Evolutionary conservation across 2,888 invertebrate genomes (phyloP), one percentile per base, ranked within the genome.

Genomic region (Ptychoptera contaminata): DNA sequence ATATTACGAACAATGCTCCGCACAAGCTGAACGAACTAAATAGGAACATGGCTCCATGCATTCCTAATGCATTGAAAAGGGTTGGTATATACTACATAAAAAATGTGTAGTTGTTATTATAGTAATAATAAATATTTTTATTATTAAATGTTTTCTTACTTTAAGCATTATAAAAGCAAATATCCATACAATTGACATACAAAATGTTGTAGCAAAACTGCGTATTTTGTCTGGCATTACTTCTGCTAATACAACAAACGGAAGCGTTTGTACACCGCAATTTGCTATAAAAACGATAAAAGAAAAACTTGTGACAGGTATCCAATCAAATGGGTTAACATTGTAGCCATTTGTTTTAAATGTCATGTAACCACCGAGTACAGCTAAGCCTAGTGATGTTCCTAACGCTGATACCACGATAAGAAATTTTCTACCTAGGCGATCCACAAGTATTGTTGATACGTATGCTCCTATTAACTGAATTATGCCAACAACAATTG

Each of bases 401-500:
- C 47, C 46, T n/a, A 48, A 29, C 1, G 47, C 29, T 9, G 50
- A 48, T 31, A 39, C 14, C 2, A 45, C 43, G 2, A 48, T 30
- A 6, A 47, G 39, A 35, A 62, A 46, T 48, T 61, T 65, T 10
- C 65, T 53, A 0, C 65, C 65, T 2, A 58, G 53, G 2, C 58
- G 51, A 44, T 65, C 65, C 16, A 65, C 65, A 16, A 65, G 37
- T 34, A 60, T 9, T 1, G 62, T 59, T 8, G 65, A 58, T 12
- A 53, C 47, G 45, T 62, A 60, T 0, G 62, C 53, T 3, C 66
- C 65, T 9, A 62, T 2, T 11, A 61, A 35, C 47, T 66, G 66
- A 15, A 66, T 62, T 1, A 49, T 16, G 2, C 61, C 66, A 31
- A 65, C 62, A 6, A 63, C 48, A 2, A 63, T 63, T 4, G 66